Evolutionary conservation across 2,888 invertebrate genomes (phyloP).

Genomic region (Homarus gammarus): DNA sequence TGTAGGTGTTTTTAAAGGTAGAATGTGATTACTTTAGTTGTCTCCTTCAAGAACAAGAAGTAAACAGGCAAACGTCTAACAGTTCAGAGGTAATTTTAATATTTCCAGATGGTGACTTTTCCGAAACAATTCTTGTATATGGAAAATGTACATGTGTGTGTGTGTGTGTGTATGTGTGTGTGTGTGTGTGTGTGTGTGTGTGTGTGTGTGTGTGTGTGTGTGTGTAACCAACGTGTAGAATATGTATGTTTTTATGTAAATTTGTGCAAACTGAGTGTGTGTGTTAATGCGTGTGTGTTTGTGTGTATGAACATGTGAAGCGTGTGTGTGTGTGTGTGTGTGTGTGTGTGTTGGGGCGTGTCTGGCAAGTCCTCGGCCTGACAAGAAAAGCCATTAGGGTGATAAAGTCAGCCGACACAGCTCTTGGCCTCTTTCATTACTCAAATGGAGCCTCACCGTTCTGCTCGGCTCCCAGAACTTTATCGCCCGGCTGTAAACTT

Average conservation of each 20-base stretch:
- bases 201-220: background rate
- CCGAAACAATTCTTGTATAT: no score
- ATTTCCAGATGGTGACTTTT: no score
- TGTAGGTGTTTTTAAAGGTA: no score
- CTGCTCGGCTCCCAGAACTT: background rate
- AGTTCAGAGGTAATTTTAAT: no score
- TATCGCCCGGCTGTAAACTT: background rate
- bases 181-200: slow-evolving; percentile 9
- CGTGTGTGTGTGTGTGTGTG: background rate
- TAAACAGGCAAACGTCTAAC: no score
- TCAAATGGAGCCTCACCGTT: no score
- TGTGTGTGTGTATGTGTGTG: background rate
- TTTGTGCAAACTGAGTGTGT: background rate
- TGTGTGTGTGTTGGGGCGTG: background rate
- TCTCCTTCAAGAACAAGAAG: no score
- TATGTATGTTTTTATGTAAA: background rate
- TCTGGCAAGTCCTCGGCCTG: background rate
- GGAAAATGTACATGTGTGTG: background rate
- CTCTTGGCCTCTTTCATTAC: background rate
- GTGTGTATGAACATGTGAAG: no score
- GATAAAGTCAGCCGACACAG: background rate
- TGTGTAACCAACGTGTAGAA: background rate
- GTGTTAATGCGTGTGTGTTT: background rate
- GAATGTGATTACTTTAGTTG: no score
- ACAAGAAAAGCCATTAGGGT: background rate